These are phyloP conservation scores for Trematomus loennbergii DNA, from an alignment of 2,113 vertebrate genomes.

Conservation along the genomic window DNA sequence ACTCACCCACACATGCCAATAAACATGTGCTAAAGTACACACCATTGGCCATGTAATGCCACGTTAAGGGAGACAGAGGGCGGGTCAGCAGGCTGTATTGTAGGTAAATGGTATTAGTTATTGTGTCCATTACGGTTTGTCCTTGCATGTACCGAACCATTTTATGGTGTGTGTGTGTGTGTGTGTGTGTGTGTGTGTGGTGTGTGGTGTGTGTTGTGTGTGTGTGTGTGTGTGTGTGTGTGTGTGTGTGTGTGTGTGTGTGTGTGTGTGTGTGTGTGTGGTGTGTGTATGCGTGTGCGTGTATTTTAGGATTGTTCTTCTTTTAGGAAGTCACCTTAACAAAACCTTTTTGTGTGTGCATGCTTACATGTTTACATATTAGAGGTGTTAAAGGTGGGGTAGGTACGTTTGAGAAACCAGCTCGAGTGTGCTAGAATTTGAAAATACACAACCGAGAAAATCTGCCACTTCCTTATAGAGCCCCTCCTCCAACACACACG, in stretches of 20 bases:
- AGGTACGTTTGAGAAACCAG: no score
- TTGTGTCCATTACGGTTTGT: conserved; percentile 50
- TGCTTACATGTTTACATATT: no score
- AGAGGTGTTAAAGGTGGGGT: no score
- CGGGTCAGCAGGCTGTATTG: conserved; percentile 43
- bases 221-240: conserved; percentile 10
- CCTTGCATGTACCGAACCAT: conserved; percentile 64
- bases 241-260: conserved; percentile 1
- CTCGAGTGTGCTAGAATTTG: no score
- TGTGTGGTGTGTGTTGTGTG: not conserved
- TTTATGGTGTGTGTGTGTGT: conserved; percentile 46
- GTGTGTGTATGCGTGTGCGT: conserved; percentile 1
- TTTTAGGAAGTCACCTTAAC: not conserved
- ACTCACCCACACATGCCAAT: not conserved
- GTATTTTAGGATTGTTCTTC: no score
- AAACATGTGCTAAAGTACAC: conserved; percentile 13
- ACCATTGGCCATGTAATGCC: conserved; percentile 50
- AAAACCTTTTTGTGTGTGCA: not conserved
- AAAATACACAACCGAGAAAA: no score
- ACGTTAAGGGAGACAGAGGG: conserved; percentile 55
- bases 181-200: conserved; percentile 9
- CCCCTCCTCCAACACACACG: no score
- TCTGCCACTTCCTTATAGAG: no score
- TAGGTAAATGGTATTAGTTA: conserved; percentile 69
- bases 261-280: not conserved